A percentile compares a stretch with the other conserved stretches of the same genome.
These are phyloP conservation scores for Mola mola DNA, from an alignment of 2,113 vertebrate genomes.

Conservation along the genomic window DNA sequence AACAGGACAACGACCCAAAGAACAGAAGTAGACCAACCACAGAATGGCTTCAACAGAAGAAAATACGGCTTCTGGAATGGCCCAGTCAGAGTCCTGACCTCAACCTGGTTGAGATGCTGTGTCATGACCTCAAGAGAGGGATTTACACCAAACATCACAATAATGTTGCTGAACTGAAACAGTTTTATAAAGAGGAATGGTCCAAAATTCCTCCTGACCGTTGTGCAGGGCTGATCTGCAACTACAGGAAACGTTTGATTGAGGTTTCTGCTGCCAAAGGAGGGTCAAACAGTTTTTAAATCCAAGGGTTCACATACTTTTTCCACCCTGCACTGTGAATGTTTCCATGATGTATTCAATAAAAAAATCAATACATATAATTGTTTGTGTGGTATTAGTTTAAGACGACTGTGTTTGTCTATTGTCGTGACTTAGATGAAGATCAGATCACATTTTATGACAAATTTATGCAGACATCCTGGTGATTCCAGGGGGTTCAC, in stretches of 20 bases:
- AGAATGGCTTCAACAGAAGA: neutral
- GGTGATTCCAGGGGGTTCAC: too few species aligned
- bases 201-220: neutral
- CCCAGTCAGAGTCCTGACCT: too few species aligned
- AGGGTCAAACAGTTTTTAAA: slow-evolving; percentile 4
- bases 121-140: too few species aligned
- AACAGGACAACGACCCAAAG: neutral
- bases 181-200: neutral
- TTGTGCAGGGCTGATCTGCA: neutral
- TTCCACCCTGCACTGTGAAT: neutral
- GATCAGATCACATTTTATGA: too few species aligned
- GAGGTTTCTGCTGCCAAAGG: neutral
- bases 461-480: too few species aligned
- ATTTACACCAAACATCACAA: neutral
- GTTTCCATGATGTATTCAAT: neutral
- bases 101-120: too few species aligned
- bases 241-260: neutral
- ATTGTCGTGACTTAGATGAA: too few species aligned
- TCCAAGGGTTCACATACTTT: neutral
- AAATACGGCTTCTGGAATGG: neutral
- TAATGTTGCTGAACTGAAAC: neutral
- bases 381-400: neutral
- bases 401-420: neutral
- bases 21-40: neutral
- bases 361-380: neutral